Evolutionary conservation across 2,888 invertebrate genomes (phyloP), one percentile per base, ranked within the genome.

Genomic region (Zhuqinia jingwanae): DNA sequence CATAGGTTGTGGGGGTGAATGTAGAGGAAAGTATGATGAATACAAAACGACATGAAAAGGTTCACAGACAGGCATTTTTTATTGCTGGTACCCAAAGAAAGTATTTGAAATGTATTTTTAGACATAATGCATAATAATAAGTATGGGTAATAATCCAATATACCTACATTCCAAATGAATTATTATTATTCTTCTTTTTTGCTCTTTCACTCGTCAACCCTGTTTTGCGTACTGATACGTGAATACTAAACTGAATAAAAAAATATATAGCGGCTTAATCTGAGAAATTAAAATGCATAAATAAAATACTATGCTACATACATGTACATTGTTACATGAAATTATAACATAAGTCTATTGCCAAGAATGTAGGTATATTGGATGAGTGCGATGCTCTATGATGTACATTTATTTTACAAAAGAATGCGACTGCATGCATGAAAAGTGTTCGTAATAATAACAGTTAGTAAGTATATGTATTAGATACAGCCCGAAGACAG

Each of bases 221-320:
- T 47, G 47, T 47, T n/a, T 15, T 47, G 2, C n/a, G 47, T 47
- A 47, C 10, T 47, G 15, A 47, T 15, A 47, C 11, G 1, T 10
- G 11, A n/a, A 11, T 47, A 42, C 47, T 47, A 11, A 47, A 47
- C n/a, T n/a, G n/a, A n/a, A n/a, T n/a, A n/a, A n/a, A n/a, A n/a
- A n/a, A n/a, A n/a, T n/a, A n/a, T n/a, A 60, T 60, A 60, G 60
- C 60, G 27, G 60, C 11, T 65, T 36, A 65, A 42, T 42, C 36
- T 65, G 20, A 36, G 13, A 65, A 65, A 65, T 65, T 65, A 42
- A 65, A 65, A 36, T 65, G 42, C 65, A 42, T 27, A n/a, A 65
- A 65, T 17, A n/a, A n/a, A n/a, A n/a, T n/a, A n/a, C n/a, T n/a
- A n/a, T n/a, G n/a, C n/a, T n/a, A n/a, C n/a, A n/a, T n/a, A n/a